Base-by-base conservation (phyloP, 2,797 vertebrate genomes). In the Megaceryle alcyon region DNA sequence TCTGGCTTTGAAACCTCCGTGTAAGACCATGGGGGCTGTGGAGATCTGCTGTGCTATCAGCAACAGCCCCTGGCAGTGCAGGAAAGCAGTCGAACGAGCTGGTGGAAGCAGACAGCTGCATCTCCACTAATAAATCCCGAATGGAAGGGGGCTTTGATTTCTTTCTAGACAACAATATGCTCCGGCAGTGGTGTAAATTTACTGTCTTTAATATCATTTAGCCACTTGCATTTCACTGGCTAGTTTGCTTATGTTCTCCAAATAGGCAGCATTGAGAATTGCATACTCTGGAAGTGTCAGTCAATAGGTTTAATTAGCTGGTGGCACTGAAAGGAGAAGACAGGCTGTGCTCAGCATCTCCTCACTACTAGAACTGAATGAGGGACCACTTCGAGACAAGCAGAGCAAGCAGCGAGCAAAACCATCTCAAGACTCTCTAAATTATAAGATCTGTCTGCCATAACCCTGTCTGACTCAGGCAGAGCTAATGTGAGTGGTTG, bases 11-110 rank as follows among this genome's bases (percentile, higher is more conserved):
- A 70, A 53, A 80, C 21, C 18, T 61, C 63, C 9, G 0, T 68
- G 7, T 71, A 49, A 85, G n/a, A 71, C n/a, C 23, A 3, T 5
- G 6, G 61, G 46, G 46, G 53, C 64, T 75, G 21, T 31, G 49
- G 44, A 54, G 61, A 80, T 64, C 44, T 10, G 1, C 31, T 0
- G 0, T 43, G 63, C 44, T 78, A 18, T 10, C 80, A 21, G 29
- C 12, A 54, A n/a, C 63, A 80, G 44, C 63, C 51, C 65, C 43
- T 54, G 94, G 70, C 77, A 57, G 35, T 31, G 70, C 77, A 79
- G 63, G 63, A 73, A 49, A 37, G 0, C 0, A 54, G n/a, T 18
- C 0, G 0, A 54, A 53, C 0, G 0, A 48, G 43, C 73, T 82
- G 57, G 25, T 86, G 12, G 70, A 44, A 93, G 59, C 80, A 82